Base-by-base conservation (phyloP, 2,113 vertebrate species). In the Petrocephalus microphthalmus region DNA sequence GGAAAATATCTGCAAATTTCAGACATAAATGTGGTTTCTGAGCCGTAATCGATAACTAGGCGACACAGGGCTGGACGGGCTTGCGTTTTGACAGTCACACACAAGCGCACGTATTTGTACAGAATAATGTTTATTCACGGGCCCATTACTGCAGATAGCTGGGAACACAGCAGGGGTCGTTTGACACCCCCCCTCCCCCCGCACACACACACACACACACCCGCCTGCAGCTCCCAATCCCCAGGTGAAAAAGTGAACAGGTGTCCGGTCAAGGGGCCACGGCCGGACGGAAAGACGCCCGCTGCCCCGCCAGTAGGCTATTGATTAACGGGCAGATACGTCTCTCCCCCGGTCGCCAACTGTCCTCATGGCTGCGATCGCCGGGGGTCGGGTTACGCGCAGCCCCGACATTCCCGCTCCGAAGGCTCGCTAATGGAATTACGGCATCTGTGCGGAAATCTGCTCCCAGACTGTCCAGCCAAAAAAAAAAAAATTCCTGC, bases 351-450 rank as follows among this genome's bases (percentile, higher is more conserved):
- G 84, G 89, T 92, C 89, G 90, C 91, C 91, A 90, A 91, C 91
- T 95, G 90, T 92, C 90, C 87, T 17, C 89, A 78, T 89, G 85
- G 37, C 71, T 42, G 78, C 78, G 92, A 91, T 93, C 90, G 91
- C 19, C 87, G 0, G 92, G 92, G 91, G 89, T 95, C 84, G 81
- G 82, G 91, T 95, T 94, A 91, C 94, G 0, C 37, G 19, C 64
- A 90, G 89, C 91, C 91, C 89, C 87, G 82, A 89, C 92, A 93
- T 94, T 91, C 92, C 93, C 90, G 37, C 88, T 93, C 85, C 92
- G 92, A 92, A 93, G 91, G 91, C 90, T 88, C 91, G 91, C 90
- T 93, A 95, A 94, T 94, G 93, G 93, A 94, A 94, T 94, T 92
- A 93, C 90, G 91, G 92, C 93, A 94, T 95, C 92, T 93, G 93